Evolutionary conservation across 2,888 invertebrate genomes (phyloP).

Genomic region (Temnothorax unifasciatus): DNA sequence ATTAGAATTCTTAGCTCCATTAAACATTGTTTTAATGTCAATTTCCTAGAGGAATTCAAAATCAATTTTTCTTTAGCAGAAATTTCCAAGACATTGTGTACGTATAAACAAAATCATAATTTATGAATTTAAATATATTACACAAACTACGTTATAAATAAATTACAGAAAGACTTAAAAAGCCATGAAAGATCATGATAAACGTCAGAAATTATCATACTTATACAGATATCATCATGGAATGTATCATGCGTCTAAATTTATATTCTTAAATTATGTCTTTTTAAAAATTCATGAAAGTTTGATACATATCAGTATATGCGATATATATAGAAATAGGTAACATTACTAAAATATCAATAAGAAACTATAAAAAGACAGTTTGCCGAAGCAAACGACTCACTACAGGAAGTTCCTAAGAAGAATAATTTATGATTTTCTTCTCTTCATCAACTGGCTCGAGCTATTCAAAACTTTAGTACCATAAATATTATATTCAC

Average conservation of each 20-base stretch:
- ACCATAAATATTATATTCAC: constrained; percentile 18
- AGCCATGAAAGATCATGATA: neutral
- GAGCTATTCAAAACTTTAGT: neutral
- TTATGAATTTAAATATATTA: neutral
- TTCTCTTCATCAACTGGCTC: neutral
- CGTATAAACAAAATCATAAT: neutral
- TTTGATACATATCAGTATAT: neutral
- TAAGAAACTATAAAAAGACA: neutral
- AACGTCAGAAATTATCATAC: neutral
- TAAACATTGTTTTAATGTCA: neutral
- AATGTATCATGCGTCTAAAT: neutral
- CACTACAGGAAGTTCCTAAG: neutral
- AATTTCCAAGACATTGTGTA: neutral
- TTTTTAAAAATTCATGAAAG: neutral
- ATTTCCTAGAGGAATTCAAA: neutral
- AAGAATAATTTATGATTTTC: constrained; percentile 5
- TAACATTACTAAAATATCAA: neutral
- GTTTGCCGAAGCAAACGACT: neutral
- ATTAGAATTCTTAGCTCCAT: neutral
- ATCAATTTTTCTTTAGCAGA: neutral
- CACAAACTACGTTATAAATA: neutral
- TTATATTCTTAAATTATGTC: neutral
- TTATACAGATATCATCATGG: neutral
- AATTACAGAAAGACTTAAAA: neutral
- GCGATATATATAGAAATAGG: neutral